Percentiles rank a stretch among this genome's conserved stretches.
Evolutionary conservation across 2,888 invertebrate species (phyloP).

Genomic region (Euplexia lucipara): DNA sequence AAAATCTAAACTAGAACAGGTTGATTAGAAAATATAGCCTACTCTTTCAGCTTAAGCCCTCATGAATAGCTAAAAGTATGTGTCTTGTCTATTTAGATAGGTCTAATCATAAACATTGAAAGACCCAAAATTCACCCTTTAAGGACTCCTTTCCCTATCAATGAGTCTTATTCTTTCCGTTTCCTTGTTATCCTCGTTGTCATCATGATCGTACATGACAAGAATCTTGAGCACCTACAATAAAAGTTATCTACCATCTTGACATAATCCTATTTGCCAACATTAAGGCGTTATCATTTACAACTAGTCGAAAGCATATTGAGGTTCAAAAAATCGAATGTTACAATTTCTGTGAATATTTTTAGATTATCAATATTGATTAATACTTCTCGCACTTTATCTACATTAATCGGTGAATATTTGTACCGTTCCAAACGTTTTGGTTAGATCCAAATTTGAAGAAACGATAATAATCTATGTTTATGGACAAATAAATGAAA

Average conservation of each 20-base stretch:
- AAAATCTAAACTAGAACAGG: too few species aligned
- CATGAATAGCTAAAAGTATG: too few species aligned
- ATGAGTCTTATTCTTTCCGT: not conserved
- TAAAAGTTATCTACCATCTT: conserved; percentile 1
- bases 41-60: too few species aligned
- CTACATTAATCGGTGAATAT: not conserved
- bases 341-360: not conserved
- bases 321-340: conserved; percentile 4
- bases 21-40: too few species aligned
- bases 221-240: not conserved
- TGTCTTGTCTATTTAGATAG: too few species aligned
- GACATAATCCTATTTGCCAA: conserved; percentile 12
- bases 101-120: not conserved
- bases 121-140: conserved; percentile 12
- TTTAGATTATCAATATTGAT: conserved; percentile 2
- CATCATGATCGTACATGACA: not conserved
- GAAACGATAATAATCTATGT: not conserved
- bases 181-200: not conserved
- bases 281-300: not conserved
- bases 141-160: conserved; percentile 1
- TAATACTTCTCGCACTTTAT: not conserved
- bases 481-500: not conserved
- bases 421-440: not conserved
- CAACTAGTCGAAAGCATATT: conserved; percentile 14
- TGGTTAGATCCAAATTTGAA: not conserved